phyloP scores from a whole-genome alignment of 2,888 invertebrate species.

The Machimus rusticus region DNA sequence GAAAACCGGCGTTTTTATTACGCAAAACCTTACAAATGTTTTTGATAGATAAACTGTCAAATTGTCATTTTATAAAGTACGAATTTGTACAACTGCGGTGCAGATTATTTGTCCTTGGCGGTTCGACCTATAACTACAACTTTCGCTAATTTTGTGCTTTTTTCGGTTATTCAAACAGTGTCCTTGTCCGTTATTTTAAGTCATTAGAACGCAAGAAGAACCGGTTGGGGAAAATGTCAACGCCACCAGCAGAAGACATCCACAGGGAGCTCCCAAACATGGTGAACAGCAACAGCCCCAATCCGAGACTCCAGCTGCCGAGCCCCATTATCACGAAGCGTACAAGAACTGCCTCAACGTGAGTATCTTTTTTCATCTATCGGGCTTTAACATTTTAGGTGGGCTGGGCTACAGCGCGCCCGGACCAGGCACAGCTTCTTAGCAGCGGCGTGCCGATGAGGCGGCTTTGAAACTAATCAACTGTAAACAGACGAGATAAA shows the following conservation, averaged over 20 bases:
- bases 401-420: background rate
- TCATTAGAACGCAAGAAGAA: background rate
- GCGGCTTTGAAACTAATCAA: background rate
- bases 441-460: background rate
- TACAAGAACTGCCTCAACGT: constrained; percentile 83
- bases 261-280: background rate
- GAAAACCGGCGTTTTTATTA: background rate
- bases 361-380: constrained; percentile 60
- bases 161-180: background rate
- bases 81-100: background rate
- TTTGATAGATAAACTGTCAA: background rate
- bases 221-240: background rate
- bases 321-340: constrained; percentile 82
- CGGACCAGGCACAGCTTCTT: background rate
- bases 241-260: background rate
- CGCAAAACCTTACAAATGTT: background rate
- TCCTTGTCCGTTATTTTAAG: background rate
- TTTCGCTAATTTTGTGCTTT: background rate
- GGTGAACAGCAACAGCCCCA: constrained; percentile 42
- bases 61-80: background rate
- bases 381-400: background rate
- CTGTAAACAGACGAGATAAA: background rate
- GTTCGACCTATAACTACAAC: background rate
- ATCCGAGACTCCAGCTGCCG: constrained; percentile 68
- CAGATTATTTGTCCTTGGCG: constrained; percentile 23